These are phyloP conservation scores for Notiomystis cincta DNA, from an alignment of 2,113 vertebrate genomes.

Conservation along the genomic window DNA sequence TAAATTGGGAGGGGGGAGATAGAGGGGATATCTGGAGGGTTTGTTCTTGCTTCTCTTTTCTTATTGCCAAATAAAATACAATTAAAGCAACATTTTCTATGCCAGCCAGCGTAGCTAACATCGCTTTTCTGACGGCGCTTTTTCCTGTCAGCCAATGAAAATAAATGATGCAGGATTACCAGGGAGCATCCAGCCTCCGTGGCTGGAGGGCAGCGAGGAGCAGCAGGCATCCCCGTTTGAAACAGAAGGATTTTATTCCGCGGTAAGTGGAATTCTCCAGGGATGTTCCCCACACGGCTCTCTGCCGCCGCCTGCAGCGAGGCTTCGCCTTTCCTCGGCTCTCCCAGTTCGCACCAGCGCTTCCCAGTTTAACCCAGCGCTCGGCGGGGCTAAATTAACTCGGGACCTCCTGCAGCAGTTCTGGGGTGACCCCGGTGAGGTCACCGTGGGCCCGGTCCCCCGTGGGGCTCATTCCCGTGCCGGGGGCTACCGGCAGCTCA, in stretches of 20 bases:
- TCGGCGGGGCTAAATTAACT: neutral
- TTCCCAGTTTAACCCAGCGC: neutral
- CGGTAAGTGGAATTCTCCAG: neutral
- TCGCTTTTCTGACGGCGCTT: conserved; percentile 20
- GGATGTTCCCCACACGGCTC: neutral
- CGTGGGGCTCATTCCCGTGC: neutral
- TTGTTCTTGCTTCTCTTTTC: conserved; percentile 16
- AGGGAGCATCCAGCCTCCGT: neutral
- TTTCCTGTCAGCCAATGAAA: conserved; percentile 42
- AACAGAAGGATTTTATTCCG: neutral
- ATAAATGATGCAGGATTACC: conserved; percentile 12
- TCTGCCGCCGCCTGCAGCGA: neutral
- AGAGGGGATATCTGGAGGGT: conserved; percentile 10
- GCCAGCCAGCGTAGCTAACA: conserved; percentile 8
- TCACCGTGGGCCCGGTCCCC: neutral
- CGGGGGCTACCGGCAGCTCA: neutral
- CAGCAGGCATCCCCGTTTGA: neutral
- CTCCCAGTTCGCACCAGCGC: neutral
- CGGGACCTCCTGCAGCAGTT: neutral
- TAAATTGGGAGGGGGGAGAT: neutral
- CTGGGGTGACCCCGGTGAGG: neutral
- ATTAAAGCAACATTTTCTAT: conserved; percentile 40
- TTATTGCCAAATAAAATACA: conserved; percentile 49
- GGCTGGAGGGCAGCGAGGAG: conserved; percentile 13
- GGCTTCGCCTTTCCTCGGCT: neutral